Evolutionary conservation across 1,140 invertebrate genomes (phyloP).

Genomic region (Caerostris darwini): DNA sequence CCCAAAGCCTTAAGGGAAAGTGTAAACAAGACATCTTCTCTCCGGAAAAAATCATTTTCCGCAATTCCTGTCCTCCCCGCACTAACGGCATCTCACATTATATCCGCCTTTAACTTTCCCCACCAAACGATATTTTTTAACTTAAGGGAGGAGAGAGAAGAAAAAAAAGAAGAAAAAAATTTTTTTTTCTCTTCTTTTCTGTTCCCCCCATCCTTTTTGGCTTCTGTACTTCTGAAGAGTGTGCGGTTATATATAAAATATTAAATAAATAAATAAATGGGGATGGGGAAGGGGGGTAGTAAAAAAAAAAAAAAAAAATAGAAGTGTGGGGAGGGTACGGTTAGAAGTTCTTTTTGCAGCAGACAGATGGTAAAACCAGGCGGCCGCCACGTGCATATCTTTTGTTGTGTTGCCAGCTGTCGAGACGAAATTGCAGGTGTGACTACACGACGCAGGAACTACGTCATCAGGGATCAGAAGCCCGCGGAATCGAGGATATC

Average conservation of each 20-base stretch:
- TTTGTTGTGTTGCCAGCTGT: slow-evolving; percentile 77
- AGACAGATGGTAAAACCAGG: slow-evolving; percentile 72
- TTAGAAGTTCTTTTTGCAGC: slow-evolving; percentile 42
- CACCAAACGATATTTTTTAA: slow-evolving; percentile 56
- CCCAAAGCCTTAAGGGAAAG: slow-evolving; percentile 40
- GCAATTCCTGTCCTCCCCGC: neutral
- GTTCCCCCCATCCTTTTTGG: neutral
- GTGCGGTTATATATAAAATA: slow-evolving; percentile 76
- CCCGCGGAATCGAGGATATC: slow-evolving; percentile 47
- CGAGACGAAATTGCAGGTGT: slow-evolving; percentile 73
- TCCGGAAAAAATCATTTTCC: slow-evolving; percentile 35
- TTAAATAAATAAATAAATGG: slow-evolving; percentile 75
- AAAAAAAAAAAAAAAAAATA: slow-evolving; percentile 43
- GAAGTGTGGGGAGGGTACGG: slow-evolving; percentile 44
- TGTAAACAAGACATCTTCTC: slow-evolving; percentile 58
- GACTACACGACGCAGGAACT: slow-evolving; percentile 57
- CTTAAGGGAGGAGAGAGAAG: slow-evolving; percentile 42
- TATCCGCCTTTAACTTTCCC: slow-evolving; percentile 66
- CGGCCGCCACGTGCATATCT: slow-evolving; percentile 68
- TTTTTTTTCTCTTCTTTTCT: slow-evolving; percentile 26
- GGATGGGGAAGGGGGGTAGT: slow-evolving; percentile 3
- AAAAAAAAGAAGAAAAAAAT: neutral
- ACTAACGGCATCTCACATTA: slow-evolving; percentile 48
- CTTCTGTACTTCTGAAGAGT: slow-evolving; percentile 62
- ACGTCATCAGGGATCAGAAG: slow-evolving; percentile 63